Base-by-base conservation (phyloP, 2,113 vertebrate species). In the Astatotilapia flaviijosephi region DNA sequence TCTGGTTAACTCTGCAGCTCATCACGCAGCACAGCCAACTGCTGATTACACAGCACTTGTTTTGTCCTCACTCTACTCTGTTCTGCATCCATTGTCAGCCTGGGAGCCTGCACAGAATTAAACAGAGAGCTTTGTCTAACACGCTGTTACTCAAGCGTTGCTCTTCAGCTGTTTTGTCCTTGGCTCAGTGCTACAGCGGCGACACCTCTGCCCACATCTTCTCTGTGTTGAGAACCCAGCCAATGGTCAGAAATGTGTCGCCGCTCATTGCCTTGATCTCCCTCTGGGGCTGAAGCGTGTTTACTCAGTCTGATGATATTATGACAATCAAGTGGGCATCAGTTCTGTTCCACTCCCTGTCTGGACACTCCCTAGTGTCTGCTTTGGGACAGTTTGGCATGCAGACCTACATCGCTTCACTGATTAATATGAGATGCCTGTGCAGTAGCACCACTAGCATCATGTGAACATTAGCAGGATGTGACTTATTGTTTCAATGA, bases 11-110 rank as follows among this genome's bases (percentile, higher is more conserved):
- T 89, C 83, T 91, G 86, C 83, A 26, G 86, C 92, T 88, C 89
- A 91, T 91, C 93, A 87, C 86, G 82, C 87, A 23, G 83, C 58
- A 56, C 92, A 90, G 91, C 90, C 87, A 77, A 89, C 90, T 86
- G 87, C 89, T 95, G 94, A 94, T 93, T 92, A 94, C 92, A 86
- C 93, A 91, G 93, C 93, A 93, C 84, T 94, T 94, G 93, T 92
- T 93, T 95, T 93, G 93, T 95, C 88, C 73, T 55, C 45, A 5
- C 84, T 93, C 86, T 56, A 5, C 80, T 85, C 88, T 85, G 88
- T 89, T 85, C 87, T 68, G 77, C 23, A 31, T 70, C 86, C 45
- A 82, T 93, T 92, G 92, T 93, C 89, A 88, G 88, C 82, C 88
- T 2, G 82, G 21, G 82, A 91, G 86, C 42, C 83, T 80, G 86